These are phyloP conservation scores for Pemphigus obesinymphae DNA, from an alignment of 1,140 invertebrate genomes.

Conservation along the genomic window DNA sequence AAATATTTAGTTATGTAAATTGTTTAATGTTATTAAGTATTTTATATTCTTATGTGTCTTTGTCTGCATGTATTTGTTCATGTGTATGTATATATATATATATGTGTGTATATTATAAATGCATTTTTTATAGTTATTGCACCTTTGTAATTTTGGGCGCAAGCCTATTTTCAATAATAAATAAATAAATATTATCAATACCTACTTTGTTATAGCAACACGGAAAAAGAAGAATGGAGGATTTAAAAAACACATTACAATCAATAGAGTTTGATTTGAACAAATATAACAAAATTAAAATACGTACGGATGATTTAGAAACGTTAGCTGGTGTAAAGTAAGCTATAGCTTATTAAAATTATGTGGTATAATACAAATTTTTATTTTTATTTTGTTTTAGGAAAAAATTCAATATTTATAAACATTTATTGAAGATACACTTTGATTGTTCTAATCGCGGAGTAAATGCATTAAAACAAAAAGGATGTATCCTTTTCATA, in stretches of 20 bases:
- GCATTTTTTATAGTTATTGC: no score
- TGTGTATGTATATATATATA: no score
- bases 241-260: background rate
- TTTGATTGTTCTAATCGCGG: constrained; percentile 17
- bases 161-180: no score
- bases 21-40: no score
- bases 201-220: background rate
- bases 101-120: no score
- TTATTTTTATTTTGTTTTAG: constrained; percentile 17
- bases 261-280: constrained; percentile 9
- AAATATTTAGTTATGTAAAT: no score
- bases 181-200: background rate
- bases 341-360: background rate
- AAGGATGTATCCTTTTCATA: constrained; percentile 21
- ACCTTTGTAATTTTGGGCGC: no score
- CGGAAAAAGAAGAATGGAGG: background rate
- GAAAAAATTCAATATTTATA: constrained; percentile 20
- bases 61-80: no score
- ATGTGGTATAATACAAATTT: background rate
- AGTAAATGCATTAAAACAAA: background rate
- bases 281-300: constrained; percentile 16
- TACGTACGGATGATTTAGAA: background rate
- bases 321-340: background rate
- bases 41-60: no score
- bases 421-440: constrained; percentile 15